Percentiles rank a stretch among this genome's conserved stretches.
Conservation (phyloP, 2,797 vertebrate species). For the Sebastes minor region DNA sequence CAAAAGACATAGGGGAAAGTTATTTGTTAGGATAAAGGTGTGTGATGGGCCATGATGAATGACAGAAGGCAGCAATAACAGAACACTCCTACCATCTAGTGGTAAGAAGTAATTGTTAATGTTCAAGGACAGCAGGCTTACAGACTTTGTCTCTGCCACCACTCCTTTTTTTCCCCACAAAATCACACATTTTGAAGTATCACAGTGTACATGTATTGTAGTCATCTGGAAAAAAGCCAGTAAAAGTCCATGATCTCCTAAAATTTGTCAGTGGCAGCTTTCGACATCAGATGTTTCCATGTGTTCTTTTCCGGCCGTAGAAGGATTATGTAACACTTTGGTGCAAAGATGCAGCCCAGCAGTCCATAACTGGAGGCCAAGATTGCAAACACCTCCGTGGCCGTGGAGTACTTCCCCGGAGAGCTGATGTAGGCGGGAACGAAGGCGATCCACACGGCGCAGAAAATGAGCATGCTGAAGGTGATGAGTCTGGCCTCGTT, state of each 20-base stretch:
- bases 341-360: slow-evolving; percentile 80
- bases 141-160: not conserved
- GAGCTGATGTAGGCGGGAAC: slow-evolving; percentile 85
- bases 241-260: slow-evolving; percentile 2
- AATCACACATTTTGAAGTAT: not conserved
- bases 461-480: slow-evolving; percentile 87
- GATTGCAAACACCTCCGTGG: slow-evolving; percentile 85
- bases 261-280: slow-evolving; percentile 35
- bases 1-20: not conserved
- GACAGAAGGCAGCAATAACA: not conserved
- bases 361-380: slow-evolving; percentile 85
- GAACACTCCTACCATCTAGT: slow-evolving; percentile 65
- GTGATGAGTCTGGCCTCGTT: slow-evolving; percentile 86
- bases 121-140: not conserved
- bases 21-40: not conserved
- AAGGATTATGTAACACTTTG: slow-evolving; percentile 81
- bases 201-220: not conserved
- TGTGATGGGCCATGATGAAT: not conserved
- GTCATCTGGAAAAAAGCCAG: not conserved
- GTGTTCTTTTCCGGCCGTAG: slow-evolving; percentile 76
- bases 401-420: slow-evolving; percentile 83
- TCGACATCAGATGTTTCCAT: slow-evolving; percentile 73
- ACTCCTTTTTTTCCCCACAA: not conserved
- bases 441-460: slow-evolving; percentile 84
- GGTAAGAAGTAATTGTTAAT: slow-evolving; percentile 26